Evolutionary conservation across 2,888 invertebrate species (phyloP).

Genomic region (Germaria angustata): DNA sequence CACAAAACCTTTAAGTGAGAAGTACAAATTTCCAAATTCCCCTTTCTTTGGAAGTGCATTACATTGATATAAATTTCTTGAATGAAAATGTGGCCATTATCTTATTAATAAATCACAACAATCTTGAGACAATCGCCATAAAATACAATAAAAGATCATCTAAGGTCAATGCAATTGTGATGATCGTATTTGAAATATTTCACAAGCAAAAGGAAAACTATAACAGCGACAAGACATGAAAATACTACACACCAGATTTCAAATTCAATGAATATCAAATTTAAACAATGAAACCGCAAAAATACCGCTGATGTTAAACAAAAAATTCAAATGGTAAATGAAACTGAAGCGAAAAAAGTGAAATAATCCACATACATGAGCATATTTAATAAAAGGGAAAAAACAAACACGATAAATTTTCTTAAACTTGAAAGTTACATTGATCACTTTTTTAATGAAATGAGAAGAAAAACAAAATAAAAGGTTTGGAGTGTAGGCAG

Average conservation of each 20-base stretch:
- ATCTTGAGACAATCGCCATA: conserved; percentile 22
- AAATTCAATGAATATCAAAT: conserved; percentile 36
- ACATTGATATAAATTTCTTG: background rate
- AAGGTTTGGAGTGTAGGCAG: conserved; percentile 20
- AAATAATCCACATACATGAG: conserved; percentile 32
- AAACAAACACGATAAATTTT: conserved; percentile 27
- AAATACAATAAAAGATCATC: conserved; percentile 19
- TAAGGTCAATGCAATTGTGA: conserved; percentile 55
- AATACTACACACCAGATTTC: conserved; percentile 5
- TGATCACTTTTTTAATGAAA: conserved; percentile 23
- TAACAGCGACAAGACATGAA: conserved; percentile 13
- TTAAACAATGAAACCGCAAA: conserved; percentile 40
- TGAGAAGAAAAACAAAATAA: conserved; percentile 5
- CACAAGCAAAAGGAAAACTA: conserved; percentile 21
- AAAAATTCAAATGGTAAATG: conserved; percentile 42
- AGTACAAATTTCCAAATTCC: too few species aligned
- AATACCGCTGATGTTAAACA: background rate
- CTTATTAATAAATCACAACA: conserved; percentile 39
- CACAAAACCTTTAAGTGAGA: too few species aligned
- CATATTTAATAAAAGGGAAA: background rate
- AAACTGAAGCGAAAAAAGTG: conserved; percentile 20
- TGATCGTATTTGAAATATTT: conserved; percentile 50
- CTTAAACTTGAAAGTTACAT: conserved; percentile 58
- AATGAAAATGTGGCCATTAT: conserved; percentile 19
- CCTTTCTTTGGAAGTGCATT: background rate